Evolutionary conservation across 2,888 invertebrate genomes (phyloP), one percentile per base, ranked within the genome.

Genomic region (Hofmannophila pseudospretella): DNA sequence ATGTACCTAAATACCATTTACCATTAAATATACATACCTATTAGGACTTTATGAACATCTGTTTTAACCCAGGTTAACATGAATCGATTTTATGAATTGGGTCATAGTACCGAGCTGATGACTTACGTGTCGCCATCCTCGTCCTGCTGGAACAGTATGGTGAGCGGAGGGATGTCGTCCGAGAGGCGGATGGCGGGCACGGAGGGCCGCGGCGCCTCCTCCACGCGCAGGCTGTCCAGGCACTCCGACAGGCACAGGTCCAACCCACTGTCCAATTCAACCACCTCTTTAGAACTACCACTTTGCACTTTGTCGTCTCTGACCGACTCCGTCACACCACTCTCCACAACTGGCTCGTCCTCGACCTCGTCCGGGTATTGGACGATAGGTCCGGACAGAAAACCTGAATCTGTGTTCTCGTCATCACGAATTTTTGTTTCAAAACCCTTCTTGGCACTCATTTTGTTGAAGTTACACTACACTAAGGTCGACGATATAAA

Each of bases 91-190:
- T n/a, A n/a, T n/a, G n/a, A n/a, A n/a, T n/a, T n/a, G n/a, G n/a
- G n/a, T n/a, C n/a, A n/a, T n/a, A n/a, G n/a, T n/a, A n/a, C n/a
- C n/a, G n/a, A n/a, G n/a, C n/a, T n/a, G n/a, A 16, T 11, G 14
- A 84, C 95, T 94, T 89, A 96, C 95, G 96, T 95, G 74, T 96
- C 95, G 51, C 96, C 96, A 55, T 95, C 94, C 47, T 93, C 91
- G 68, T 96, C 93, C 58, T 94, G 95, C 49, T 90, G 88, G 68
- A 92, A 95, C 51, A 92, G 91, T 51, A 90, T 75, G 57, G 90
- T 88, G 89, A 93, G 90, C 33, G 90, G 81, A 45, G 82, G 79
- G 48, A 75, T 54, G 26, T 65, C 57, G 16, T 45, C 43, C 36
- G 51, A 49, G 37, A 53, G 56, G 30, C 61, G 57, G 11, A 51